Base-by-base conservation (phyloP, 2,113 vertebrate species). In the Anguilla rostrata region DNA sequence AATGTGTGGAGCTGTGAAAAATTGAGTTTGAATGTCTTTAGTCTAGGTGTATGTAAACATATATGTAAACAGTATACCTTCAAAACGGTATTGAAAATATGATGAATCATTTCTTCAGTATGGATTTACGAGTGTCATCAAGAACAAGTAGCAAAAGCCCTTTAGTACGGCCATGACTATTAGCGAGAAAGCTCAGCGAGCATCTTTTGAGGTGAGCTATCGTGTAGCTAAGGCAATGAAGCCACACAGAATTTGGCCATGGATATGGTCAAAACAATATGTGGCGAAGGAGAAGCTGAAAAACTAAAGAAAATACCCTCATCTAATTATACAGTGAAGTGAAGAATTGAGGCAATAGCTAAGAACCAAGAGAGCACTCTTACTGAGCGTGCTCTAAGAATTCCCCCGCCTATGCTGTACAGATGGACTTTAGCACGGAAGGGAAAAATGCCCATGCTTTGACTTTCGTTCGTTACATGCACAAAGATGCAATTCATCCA, bases 391-490 rank as follows among this genome's bases (percentile, higher is more conserved):
- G 84, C 82, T 43, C 34, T 34, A 3, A 53, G 39, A 26, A 56
- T 83, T 82, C 66, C 39, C 60, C 46, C 34, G 84, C 87, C 11
- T 88, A 60, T 71, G 84, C 87, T 85, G 40, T 88, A 29, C 79
- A 86, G 34, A 82, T 82, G 56, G 81, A 86, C 82, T 29, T 82
- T 39, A 83, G 81, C 84, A 88, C 49, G 5, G 87, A 82, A 81
- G 84, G 84, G 7, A 41, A 56, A 22, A 83, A 63, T 53, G 79
- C 39, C 75, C 84, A 86, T 78, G 11, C 39, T 46, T 82, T 86
- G 26, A 83, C 39, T 39, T 86, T 86, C 84, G 83, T 85, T 53
- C 75, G 71, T 46, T 86, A 83, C 20, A 80, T 86, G n/a, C 43
- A 40, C 16, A 22, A 84, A 18, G 53, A 83, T 43, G 81, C 14